phyloP scores from a whole-genome alignment of 2,113 vertebrate species.

The human (Homo sapiens) region DNA sequence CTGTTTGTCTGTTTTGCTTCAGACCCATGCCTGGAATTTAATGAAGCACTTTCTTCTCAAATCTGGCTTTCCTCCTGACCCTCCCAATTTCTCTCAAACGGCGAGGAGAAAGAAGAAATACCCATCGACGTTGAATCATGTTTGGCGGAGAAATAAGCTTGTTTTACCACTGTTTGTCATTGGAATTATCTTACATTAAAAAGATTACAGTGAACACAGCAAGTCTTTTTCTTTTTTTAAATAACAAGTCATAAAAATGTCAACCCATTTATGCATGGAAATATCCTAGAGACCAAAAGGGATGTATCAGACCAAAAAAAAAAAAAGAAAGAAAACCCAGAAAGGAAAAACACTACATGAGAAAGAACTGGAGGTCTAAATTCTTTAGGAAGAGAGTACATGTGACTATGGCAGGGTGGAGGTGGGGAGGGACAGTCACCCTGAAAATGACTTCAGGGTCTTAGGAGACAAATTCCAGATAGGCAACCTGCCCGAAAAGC shows the following conservation, averaged over 20 bases:
- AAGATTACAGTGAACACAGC: background rate
- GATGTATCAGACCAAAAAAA: background rate
- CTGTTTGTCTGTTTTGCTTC: background rate
- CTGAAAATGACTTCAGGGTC: background rate
- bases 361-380: background rate
- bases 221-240: background rate
- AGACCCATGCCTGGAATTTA: background rate
- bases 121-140: background rate
- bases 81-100: background rate
- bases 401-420: background rate
- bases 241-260: constrained; percentile 2
- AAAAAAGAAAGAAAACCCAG: background rate
- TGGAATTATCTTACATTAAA: background rate
- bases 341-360: background rate
- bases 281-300: background rate
- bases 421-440: background rate
- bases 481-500: background rate
- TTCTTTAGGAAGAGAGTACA: background rate
- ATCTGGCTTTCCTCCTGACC: background rate
- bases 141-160: background rate
- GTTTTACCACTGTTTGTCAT: constrained; percentile 4
- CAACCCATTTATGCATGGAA: background rate
- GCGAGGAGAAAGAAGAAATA: background rate
- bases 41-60: background rate
- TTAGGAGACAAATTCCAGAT: background rate